Conservation (phyloP, 2,888 invertebrate genomes). For the Morpho helenor region DNA sequence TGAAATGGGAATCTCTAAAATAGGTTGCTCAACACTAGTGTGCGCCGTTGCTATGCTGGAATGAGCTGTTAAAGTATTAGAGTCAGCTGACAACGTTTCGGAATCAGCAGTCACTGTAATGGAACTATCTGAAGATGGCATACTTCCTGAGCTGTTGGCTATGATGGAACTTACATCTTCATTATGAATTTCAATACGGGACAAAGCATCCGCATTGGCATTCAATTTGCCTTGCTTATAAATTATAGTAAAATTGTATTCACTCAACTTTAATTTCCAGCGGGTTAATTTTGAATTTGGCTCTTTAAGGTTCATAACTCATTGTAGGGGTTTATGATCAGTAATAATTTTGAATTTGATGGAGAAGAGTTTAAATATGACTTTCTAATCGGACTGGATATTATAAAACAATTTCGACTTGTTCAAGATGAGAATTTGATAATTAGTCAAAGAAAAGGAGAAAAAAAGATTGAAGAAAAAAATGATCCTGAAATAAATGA, state of each 20-base stretch:
- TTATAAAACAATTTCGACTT: too few species aligned
- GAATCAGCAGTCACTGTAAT: too few species aligned
- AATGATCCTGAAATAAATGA: too few species aligned
- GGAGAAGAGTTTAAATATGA: too few species aligned
- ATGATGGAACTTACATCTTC: conserved; percentile 2
- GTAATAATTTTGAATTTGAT: conserved; percentile 26
- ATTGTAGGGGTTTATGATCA: conserved; percentile 24
- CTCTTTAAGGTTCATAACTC: conserved; percentile 41
- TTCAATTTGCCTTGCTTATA: conserved; percentile 23
- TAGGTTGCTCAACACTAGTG: conserved; percentile 7
- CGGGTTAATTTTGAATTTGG: conserved; percentile 29
- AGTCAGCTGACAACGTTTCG: too few species aligned
- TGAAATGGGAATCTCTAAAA: conserved; percentile 13
- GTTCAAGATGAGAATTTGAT: too few species aligned
- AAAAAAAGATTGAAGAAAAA: too few species aligned
- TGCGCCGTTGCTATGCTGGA: too few species aligned
- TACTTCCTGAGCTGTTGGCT: background rate
- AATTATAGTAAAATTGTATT: conserved; percentile 17
- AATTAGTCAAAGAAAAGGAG: too few species aligned
- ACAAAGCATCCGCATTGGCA: conserved; percentile 20
- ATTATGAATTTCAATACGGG: conserved; percentile 16
- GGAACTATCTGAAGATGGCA: background rate
- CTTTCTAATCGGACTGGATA: too few species aligned
- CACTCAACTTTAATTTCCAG: conserved; percentile 22
- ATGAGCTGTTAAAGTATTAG: too few species aligned